Conservation (phyloP, 2,797 vertebrate genomes). For the Lates japonicus region DNA sequence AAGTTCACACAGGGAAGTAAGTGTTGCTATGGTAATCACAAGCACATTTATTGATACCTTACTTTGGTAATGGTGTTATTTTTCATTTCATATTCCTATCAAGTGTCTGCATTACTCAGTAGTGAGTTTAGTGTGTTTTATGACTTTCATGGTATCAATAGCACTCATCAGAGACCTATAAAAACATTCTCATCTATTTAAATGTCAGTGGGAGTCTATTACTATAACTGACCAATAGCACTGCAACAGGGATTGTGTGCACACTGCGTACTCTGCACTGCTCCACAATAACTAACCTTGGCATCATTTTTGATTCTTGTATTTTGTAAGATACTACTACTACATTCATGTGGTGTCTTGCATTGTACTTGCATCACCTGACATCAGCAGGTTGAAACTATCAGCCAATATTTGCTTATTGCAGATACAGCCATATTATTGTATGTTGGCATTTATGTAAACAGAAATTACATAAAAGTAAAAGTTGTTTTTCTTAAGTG, state of each 20-base stretch:
- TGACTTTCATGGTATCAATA: not conserved
- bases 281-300: conserved; percentile 2
- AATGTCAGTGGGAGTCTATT: not conserved
- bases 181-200: not conserved
- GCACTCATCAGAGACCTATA: not conserved
- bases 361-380: conserved; percentile 26
- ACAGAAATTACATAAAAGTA: not conserved
- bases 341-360: conserved; percentile 1
- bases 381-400: not conserved
- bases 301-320: not conserved
- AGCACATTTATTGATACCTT: not conserved
- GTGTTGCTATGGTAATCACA: not conserved
- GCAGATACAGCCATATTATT: not conserved
- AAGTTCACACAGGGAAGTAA: not conserved
- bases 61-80: not conserved
- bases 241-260: not conserved
- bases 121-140: not conserved
- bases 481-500: not conserved
- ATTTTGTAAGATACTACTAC: not conserved
- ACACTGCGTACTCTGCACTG: not conserved
- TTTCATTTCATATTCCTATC: not conserved
- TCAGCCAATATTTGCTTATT: not conserved
- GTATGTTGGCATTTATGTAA: not conserved
- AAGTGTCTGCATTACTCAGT: not conserved
- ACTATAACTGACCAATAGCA: rapidly evolving